Percentiles rank a stretch among this genome's conserved stretches.
Conservation (phyloP, 2,113 vertebrate genomes). For the Seriola rivoliana region DNA sequence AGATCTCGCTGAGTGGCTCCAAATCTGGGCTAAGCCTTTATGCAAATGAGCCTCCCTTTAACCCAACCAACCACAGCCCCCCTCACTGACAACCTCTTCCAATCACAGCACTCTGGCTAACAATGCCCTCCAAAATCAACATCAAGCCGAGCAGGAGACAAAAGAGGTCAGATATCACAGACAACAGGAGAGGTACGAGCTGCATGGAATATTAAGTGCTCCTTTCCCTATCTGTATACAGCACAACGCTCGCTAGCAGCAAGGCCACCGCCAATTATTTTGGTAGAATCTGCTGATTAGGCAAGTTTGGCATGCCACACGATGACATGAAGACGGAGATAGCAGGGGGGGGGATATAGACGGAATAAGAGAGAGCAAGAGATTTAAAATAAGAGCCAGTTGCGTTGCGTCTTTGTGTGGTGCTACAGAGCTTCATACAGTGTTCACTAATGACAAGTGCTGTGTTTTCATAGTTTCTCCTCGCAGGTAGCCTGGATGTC, state of each 20-base stretch:
- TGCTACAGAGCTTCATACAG: conserved; percentile 20
- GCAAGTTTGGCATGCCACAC: conserved; percentile 78
- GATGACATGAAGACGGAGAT: conserved; percentile 69
- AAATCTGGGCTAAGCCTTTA: conserved; percentile 87
- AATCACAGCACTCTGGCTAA: conserved; percentile 80
- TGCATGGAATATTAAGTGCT: conserved; percentile 81
- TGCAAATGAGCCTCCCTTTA: conserved; percentile 80
- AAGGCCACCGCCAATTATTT: conserved; percentile 83
- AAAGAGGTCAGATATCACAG: conserved; percentile 86
- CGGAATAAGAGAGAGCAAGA: conserved; percentile 34
- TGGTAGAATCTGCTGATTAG: conserved; percentile 83
- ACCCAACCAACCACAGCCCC: conserved; percentile 80
- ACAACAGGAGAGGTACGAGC: conserved; percentile 79
- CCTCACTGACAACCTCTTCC: conserved; percentile 72
- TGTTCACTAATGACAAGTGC: conserved; percentile 49
- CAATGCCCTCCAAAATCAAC: conserved; percentile 86
- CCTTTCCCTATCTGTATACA: conserved; percentile 78
- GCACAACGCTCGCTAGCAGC: conserved; percentile 74
- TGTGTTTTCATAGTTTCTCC: conserved; percentile 54
- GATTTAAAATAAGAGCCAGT: conserved; percentile 34
- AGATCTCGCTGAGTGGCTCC: conserved; percentile 84
- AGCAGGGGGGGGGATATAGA: neutral
- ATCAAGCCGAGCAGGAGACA: conserved; percentile 83
- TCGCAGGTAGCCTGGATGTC: conserved; percentile 67
- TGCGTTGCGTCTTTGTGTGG: conserved; percentile 48